Evolutionary conservation across 1,140 invertebrate genomes (phyloP), one percentile per base, ranked within the genome.

Genomic region (Subanguina moxae): DNA sequence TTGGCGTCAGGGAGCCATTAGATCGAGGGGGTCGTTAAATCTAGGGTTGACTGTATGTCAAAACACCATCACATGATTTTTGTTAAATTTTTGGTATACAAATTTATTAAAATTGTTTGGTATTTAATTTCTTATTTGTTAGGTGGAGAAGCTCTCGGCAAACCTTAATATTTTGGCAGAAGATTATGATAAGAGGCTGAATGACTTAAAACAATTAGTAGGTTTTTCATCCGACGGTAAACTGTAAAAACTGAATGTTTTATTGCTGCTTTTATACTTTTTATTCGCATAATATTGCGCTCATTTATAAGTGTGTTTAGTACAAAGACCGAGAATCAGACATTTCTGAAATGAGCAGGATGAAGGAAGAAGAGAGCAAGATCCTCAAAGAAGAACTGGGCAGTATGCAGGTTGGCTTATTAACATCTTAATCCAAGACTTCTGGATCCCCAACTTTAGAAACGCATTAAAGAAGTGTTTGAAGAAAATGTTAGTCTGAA

Each of bases 141-240:
- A 38, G 32, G 74, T 76, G 28, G 74, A 76, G 52, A 64, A 66
- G 25, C 58, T 76, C 25, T 75, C 71, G 19, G 52, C 17, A 1
- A 72, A 62, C 28, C 64, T 76, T 15, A 74, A 71, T 52, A 27
- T 46, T 58, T 42, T 76, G 27, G 71, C 76, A 7, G 58, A 15
- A 7, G 74, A 76, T 17, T 76, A 76, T 62, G 74, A 76, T n/a
- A 78, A 57, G 1, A 62, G 76, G 27, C 45, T 76, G 25, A 70
- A 45, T 23, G 74, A 76, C 19, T 52, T 76, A 15, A 76, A 76
- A 64, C 59, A 56, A 64, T 65, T 76, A 69, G 74, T 76, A 61
- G 19, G 75, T 62, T 15, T 52, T 52, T 76, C 1, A 5, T 32
- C n/a, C 19, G 19, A 19, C 13, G n/a, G n/a, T n/a, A n/a, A n/a